These are phyloP conservation scores for Icerya purchasi DNA, from an alignment of 2,888 invertebrate genomes.

Conservation along the genomic window DNA sequence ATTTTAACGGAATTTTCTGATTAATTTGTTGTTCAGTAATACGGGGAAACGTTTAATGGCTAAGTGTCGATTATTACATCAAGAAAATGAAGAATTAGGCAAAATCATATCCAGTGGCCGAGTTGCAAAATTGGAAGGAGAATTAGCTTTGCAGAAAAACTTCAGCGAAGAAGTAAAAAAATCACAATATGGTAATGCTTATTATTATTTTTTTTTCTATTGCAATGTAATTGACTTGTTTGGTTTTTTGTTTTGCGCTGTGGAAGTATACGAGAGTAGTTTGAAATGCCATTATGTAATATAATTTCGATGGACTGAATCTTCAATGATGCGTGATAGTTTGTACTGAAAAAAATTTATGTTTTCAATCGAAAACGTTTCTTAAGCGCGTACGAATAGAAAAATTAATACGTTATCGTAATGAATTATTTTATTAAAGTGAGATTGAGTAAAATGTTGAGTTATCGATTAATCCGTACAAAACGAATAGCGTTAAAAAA, in stretches of 20 bases:
- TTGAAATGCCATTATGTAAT: neutral
- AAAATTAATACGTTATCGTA: too few species aligned
- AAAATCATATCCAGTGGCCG: constrained; percentile 86
- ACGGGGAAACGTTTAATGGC: constrained; percentile 96
- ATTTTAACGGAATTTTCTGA: too few species aligned
- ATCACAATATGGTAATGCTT: constrained; percentile 77
- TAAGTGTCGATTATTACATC: constrained; percentile 78
- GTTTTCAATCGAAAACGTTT: too few species aligned
- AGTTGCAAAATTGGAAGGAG: constrained; percentile 85
- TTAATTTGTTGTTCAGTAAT: constrained; percentile 35
- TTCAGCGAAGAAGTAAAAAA: constrained; percentile 92
- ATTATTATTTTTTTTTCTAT: too few species aligned
- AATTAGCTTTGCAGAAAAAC: constrained; percentile 81
- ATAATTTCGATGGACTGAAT: too few species aligned
- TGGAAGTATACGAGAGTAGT: neutral
- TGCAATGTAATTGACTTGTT: neutral
- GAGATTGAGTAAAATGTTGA: too few species aligned
- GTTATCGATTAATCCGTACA: too few species aligned
- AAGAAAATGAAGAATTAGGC: constrained; percentile 93
- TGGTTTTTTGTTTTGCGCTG: neutral
- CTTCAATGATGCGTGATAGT: too few species aligned
- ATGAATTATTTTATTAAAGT: too few species aligned
- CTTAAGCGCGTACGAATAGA: too few species aligned
- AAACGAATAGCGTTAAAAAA: too few species aligned
- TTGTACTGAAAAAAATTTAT: too few species aligned